Evolutionary conservation across 2,888 invertebrate species (phyloP), one percentile per base, ranked within the genome.

Genomic region (Callosobruchus maculatus): DNA sequence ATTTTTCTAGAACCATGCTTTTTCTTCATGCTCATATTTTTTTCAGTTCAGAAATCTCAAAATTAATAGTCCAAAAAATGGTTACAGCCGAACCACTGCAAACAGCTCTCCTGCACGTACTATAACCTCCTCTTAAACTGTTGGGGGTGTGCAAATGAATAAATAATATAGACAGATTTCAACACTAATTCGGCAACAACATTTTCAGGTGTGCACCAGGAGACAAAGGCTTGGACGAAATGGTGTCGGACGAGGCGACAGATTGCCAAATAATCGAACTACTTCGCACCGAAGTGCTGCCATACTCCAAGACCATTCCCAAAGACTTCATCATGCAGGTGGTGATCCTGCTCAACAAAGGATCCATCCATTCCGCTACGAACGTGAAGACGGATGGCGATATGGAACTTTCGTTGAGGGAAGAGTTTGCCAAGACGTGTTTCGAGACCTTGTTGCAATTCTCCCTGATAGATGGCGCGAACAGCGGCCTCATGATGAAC

Each of bases 401-500:
- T 83, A 92, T 93, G 75, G 95, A 95, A 83, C 88, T 93, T 77
- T 93, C 95, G 76, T 90, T 97, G 78, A 88, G 98, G 21, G 98
- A 98, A 88, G 97, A 98, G 85, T 98, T 98, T 88, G 98, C 98
- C 70, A 95, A 97, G 84, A 95, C 95, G 0, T 98, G 98, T 85
- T 98, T 98, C 84, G 98, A 98, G 87, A 98, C 98, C 0, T 88
- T 98, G 22, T 89, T 98, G 70, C 97, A 98, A 87, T 98, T 97
- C 88, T 98, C 98, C 0, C 90, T 94, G 84, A 88, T 95, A 4
- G 95, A 95, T 80, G 94, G 94, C 76, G 88, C 92, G 67, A 90
- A 90, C 82, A 84, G 85, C 73, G 83, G 83, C 21, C 73, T 87
- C 31, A 83, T 85, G n/a, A 79, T 85, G 31, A 84, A 83, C 68